Percentiles rank a stretch among this genome's conserved stretches.
Evolutionary conservation across 2,113 vertebrate species (phyloP).

Genomic region (Alethe diademata): DNA sequence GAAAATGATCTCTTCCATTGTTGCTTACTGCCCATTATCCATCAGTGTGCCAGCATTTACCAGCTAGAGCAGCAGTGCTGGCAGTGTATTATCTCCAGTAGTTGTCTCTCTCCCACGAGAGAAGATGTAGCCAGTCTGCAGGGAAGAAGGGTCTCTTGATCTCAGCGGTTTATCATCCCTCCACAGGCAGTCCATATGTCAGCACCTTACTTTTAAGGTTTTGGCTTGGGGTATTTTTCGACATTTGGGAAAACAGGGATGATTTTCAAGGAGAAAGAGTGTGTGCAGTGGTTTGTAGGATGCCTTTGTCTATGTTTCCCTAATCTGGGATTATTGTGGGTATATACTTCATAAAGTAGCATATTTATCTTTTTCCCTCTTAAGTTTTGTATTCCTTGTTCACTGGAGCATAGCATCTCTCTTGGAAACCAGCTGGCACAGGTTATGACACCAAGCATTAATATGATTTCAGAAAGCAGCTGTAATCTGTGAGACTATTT

Average conservation of each 20-base stretch:
- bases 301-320: background rate
- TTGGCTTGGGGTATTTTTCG: background rate
- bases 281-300: background rate
- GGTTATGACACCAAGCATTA: background rate
- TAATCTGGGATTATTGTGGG: background rate
- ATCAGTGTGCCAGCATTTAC: background rate
- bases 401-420: background rate
- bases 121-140: background rate
- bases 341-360: background rate
- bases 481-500: background rate
- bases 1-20: fast-evolving
- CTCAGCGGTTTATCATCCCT: background rate
- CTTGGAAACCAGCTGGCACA: background rate
- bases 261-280: background rate
- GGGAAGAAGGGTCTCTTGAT: background rate
- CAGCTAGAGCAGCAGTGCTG: background rate
- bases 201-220: background rate
- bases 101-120: background rate
- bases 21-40: background rate
- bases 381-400: background rate
- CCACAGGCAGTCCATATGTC: background rate
- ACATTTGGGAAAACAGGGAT: background rate
- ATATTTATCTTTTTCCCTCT: background rate
- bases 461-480: background rate
- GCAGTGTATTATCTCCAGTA: background rate